Evolutionary conservation across 2,797 vertebrate genomes (phyloP).

Genomic region (Lycodopsis pacificus): DNA sequence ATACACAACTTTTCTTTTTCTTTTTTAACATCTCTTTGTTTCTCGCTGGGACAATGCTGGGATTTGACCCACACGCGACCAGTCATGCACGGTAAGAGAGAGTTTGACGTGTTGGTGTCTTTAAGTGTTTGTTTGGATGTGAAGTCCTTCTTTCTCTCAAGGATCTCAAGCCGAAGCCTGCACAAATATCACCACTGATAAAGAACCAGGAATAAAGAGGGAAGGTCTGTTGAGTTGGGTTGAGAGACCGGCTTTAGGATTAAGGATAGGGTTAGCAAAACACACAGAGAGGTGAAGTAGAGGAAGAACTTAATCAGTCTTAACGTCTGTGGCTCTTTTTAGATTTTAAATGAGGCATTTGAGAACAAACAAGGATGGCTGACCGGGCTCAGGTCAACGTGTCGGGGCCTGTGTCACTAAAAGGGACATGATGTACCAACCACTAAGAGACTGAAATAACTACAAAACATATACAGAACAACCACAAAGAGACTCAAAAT

Average conservation of each 20-base stretch:
- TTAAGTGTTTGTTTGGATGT: constrained; percentile 21
- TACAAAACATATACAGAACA: neutral
- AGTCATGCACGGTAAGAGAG: constrained; percentile 70
- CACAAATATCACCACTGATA: constrained; percentile 59
- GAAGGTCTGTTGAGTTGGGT: constrained; percentile 9
- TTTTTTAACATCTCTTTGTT: constrained; percentile 23
- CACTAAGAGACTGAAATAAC: neutral
- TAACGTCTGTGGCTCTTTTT: neutral
- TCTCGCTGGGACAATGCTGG: constrained; percentile 54
- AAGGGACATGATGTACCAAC: neutral
- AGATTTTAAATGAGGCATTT: neutral
- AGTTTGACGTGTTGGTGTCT: constrained; percentile 32
- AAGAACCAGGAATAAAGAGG: constrained; percentile 32
- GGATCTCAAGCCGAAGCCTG: constrained; percentile 51
- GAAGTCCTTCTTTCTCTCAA: constrained; percentile 69
- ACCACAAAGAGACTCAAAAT: neutral
- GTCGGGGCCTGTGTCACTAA: neutral
- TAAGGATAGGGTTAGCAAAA: constrained; percentile 22
- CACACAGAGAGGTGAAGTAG: neutral
- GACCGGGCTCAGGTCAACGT: neutral
- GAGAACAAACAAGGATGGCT: neutral
- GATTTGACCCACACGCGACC: constrained; percentile 60
- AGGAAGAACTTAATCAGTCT: neutral
- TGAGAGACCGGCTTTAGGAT: constrained; percentile 26
- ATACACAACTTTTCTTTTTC: constrained; percentile 14